These are phyloP conservation scores for Pseudorasbora parva DNA, from an alignment of 2,113 vertebrate species.

Conservation along the genomic window DNA sequence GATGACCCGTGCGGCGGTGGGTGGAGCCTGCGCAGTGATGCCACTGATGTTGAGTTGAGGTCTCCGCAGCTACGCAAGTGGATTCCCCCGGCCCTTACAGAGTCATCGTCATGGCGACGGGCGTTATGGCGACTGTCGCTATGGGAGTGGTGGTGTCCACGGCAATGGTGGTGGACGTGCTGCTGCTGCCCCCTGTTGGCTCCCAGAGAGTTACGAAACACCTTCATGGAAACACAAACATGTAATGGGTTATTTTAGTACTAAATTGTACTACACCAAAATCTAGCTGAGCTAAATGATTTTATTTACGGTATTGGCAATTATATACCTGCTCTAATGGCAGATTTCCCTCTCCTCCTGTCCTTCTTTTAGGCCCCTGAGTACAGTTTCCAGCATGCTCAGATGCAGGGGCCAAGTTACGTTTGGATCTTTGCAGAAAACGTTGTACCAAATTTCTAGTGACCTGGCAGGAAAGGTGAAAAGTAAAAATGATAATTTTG, in stretches of 20 bases:
- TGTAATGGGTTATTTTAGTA: not conserved
- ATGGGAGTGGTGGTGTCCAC: conserved; percentile 76
- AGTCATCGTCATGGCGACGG: conserved; percentile 62
- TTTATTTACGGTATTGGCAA: not conserved
- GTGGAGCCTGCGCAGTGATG: conserved; percentile 82
- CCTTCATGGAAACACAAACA: conserved; percentile 67
- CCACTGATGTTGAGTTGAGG: conserved; percentile 85
- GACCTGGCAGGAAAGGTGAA: conserved; percentile 70
- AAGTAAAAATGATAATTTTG: too few relatives aligned
- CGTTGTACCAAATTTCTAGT: conserved; percentile 87
- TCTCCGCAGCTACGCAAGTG: conserved; percentile 94
- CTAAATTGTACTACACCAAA: not conserved
- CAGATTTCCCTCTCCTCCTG: conserved; percentile 63
- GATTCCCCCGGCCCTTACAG: conserved; percentile 77
- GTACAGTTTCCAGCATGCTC: conserved; percentile 74
- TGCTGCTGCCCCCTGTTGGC: conserved; percentile 65
- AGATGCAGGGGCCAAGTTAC: conserved; percentile 71
- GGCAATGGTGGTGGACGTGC: conserved; percentile 65
- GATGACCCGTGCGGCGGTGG: conserved; percentile 82
- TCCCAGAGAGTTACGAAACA: conserved; percentile 76
- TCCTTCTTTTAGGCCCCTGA: conserved; percentile 79
- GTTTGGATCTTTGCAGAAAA: conserved; percentile 90
- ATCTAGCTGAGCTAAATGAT: not conserved
- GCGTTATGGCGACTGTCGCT: conserved; percentile 76
- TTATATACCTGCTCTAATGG: conserved; percentile 74